Evolutionary conservation across 1,140 invertebrate genomes (phyloP).

Genomic region (Pentalonia nigronervosa): DNA sequence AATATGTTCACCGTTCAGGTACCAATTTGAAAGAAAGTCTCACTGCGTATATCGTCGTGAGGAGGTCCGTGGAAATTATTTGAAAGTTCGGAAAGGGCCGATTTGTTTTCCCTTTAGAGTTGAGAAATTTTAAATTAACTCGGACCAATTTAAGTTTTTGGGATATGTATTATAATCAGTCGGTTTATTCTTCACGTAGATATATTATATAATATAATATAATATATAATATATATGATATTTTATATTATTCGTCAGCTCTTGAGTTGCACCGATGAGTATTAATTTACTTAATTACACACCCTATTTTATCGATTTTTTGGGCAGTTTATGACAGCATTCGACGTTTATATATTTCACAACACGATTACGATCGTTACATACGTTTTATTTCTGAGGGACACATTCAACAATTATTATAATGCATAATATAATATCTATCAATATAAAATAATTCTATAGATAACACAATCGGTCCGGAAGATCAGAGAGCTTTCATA

Average conservation of each 20-base stretch:
- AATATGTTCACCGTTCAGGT: background rate
- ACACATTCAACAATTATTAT: background rate
- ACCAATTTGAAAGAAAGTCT: background rate
- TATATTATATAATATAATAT: too few species aligned
- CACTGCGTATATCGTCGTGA: background rate
- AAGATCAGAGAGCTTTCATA: background rate
- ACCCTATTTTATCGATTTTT: too few species aligned
- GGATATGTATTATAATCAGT: background rate
- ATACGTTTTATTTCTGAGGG: background rate
- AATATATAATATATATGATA: too few species aligned
- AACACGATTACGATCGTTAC: background rate
- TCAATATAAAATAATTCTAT: background rate
- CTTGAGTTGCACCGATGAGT: too few species aligned
- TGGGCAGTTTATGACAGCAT: too few species aligned
- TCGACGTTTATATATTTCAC: background rate
- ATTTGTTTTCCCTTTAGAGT: conserved; percentile 3
- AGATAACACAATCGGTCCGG: background rate
- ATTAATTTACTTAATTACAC: too few species aligned
- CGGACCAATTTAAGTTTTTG: background rate
- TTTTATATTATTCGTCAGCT: too few species aligned
- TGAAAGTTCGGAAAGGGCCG: background rate
- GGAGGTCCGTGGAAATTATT: background rate
- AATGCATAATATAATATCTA: background rate
- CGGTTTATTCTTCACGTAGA: background rate
- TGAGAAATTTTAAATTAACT: conserved; percentile 10